Base-by-base conservation (phyloP, 2,113 vertebrate genomes). In the Dasypus novemcinctus region DNA sequence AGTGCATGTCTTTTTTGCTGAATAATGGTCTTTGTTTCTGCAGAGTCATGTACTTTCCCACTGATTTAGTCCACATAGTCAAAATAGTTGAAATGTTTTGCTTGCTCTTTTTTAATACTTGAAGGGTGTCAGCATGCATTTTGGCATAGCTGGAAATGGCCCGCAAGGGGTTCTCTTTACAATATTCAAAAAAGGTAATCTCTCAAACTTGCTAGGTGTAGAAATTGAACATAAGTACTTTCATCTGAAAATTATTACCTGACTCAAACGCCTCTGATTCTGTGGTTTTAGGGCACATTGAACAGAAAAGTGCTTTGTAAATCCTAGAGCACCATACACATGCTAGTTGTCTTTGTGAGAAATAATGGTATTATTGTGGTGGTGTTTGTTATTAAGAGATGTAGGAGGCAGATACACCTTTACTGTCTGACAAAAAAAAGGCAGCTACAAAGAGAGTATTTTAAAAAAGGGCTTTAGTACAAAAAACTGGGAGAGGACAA, bases 21-120 rank as follows among this genome's bases (percentile, higher is more conserved):
- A 98, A 95, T 89, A 94, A 91, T 78, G 91, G 61, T 93, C 96
- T 97, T 95, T 68, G 52, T 84, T 98, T 96, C 94, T 97, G 91
- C 96, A 96, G 61, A 87, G 91, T 95, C 96, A 93, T 96, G 36
- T 59, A 46, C 79, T 15, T 78, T 96, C 68, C 91, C 31, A 84
- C 83, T 90, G 94, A 46, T 38, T 97, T 95, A 64, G 75, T 93
- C 93, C 61, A 43, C 94, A 52, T 61, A 75, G 81, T 90, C 84
- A 95, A 94, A 94, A 82, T 4, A 75, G 66, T 95, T 69, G 83
- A 90, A 93, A 72, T 72, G 84, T 95, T 97, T 96, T 64, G 74
- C 96, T 97, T 96, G 95, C 80, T 93, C 41, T 94, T 97, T 91
- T 94, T 83, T 74, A 97, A 78, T 81, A 66, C 75, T 93, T 93